A percentile compares a stretch with the other conserved stretches of the same genome.
Conservation (phyloP, 2,797 vertebrate species). For the Ctenopoma multispine region DNA sequence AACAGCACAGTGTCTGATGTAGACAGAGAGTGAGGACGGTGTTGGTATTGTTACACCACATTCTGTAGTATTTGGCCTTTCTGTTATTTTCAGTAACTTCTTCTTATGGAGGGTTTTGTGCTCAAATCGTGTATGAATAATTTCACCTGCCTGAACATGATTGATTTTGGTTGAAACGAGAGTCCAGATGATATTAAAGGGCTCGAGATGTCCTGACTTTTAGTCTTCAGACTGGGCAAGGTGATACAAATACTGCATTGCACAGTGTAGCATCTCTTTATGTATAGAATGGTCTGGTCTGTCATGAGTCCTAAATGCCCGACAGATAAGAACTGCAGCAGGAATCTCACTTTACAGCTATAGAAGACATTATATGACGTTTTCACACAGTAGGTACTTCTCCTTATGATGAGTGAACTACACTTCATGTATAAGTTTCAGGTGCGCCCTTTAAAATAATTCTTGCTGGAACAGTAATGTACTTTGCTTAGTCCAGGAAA, state of each 20-base stretch:
- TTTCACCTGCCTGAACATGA: not conserved
- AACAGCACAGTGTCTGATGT: not conserved
- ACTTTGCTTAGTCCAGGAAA: not conserved
- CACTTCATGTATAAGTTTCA: not conserved
- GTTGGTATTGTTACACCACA: not conserved
- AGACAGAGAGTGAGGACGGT: not conserved
- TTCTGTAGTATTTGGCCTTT: not conserved
- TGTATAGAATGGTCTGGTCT: too few species aligned
- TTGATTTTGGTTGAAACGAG: not conserved
- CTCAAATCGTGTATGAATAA: not conserved
- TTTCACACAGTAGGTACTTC: not conserved
- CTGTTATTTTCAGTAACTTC: not conserved
- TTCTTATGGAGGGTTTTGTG: not conserved
- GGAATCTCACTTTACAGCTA: not conserved
- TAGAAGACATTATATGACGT: conserved; percentile 1
- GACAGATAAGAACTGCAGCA: too few species aligned
- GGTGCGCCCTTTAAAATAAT: not conserved
- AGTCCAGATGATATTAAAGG: not conserved
- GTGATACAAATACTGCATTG: too few species aligned
- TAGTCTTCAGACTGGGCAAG: too few species aligned
- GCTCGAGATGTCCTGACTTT: not conserved
- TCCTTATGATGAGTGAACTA: not conserved
- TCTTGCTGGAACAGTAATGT: not conserved
- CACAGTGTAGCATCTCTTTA: too few species aligned
- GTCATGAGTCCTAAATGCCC: too few species aligned